A percentile compares a stretch with the other conserved stretches of the same genome.
phyloP scores from a whole-genome alignment of 2,888 invertebrate species.

The Ptilodon capucinus region DNA sequence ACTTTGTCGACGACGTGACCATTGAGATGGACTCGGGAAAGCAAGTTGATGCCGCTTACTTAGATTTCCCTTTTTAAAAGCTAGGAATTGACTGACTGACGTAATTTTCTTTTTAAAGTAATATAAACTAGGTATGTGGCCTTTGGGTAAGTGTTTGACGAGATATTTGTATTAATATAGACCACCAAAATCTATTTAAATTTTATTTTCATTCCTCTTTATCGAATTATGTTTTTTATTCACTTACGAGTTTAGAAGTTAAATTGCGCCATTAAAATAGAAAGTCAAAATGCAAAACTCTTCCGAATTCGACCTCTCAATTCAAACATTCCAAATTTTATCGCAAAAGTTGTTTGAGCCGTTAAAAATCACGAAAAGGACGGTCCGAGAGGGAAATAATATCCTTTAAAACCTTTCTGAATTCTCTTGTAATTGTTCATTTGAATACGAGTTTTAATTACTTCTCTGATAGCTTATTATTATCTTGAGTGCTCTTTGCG shows the following conservation, averaged over 20 bases:
- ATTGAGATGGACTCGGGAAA: too few species aligned
- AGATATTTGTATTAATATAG: too few species aligned
- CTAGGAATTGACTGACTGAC: too few species aligned
- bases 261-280: neutral
- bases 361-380: constrained; percentile 30
- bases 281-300: constrained; percentile 15
- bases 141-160: too few species aligned
- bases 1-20: too few species aligned
- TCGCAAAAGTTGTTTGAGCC: constrained; percentile 27
- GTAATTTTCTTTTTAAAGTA: too few species aligned
- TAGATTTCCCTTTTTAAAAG: too few species aligned
- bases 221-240: too few species aligned
- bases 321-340: constrained; percentile 20
- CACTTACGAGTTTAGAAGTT: neutral
- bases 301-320: constrained; percentile 23
- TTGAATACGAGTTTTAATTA: constrained; percentile 46
- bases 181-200: too few species aligned
- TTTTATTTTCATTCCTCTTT: too few species aligned
- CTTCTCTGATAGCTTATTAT: constrained; percentile 46
- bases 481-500: constrained; percentile 29
- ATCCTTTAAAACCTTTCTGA: constrained; percentile 15
- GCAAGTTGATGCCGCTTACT: too few species aligned
- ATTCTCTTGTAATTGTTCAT: constrained; percentile 28
- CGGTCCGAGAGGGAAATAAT: constrained; percentile 6
- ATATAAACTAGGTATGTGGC: too few species aligned